Evolutionary conservation across 2,888 invertebrate species (phyloP).

Genomic region (Cephus sareptanus): DNA sequence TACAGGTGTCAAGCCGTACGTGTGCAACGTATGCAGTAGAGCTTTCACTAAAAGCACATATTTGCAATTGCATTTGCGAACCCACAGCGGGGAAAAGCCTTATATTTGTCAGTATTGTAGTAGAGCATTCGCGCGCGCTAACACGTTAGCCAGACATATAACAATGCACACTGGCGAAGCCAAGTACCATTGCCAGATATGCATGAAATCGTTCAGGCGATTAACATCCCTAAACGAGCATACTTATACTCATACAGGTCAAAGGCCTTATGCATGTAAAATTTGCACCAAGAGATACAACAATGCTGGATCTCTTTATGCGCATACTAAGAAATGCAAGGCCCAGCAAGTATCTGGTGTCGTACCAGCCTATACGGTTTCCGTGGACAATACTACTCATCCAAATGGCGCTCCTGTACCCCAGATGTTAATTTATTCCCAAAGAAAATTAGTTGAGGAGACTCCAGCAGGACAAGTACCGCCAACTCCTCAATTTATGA

Average conservation of each 20-base stretch:
- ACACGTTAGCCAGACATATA: constrained; percentile 59
- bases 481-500: constrained; percentile 49
- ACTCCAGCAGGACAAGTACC: constrained; percentile 34
- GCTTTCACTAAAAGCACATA: constrained; percentile 62
- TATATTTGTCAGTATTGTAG: constrained; percentile 62
- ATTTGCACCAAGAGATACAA: constrained; percentile 58
- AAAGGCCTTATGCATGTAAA: constrained; percentile 60
- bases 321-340: constrained; percentile 61
- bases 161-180: constrained; percentile 62
- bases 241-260: constrained; percentile 60
- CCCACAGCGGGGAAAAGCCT: constrained; percentile 60
- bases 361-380: constrained; percentile 24
- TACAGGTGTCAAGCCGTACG: constrained; percentile 59
- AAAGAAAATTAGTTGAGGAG: constrained; percentile 47
- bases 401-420: constrained; percentile 26
- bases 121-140: constrained; percentile 57
- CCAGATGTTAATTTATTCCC: constrained; percentile 49
- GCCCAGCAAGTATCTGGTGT: constrained; percentile 42
- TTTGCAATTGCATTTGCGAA: constrained; percentile 55
- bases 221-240: constrained; percentile 60
- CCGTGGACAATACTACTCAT: constrained; percentile 33
- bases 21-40: constrained; percentile 57
- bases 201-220: constrained; percentile 57
- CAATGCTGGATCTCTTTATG: constrained; percentile 56
- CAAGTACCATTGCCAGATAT: constrained; percentile 60